Base-by-base conservation (phyloP, 2,113 vertebrate genomes). In the Perca schrenkii region DNA sequence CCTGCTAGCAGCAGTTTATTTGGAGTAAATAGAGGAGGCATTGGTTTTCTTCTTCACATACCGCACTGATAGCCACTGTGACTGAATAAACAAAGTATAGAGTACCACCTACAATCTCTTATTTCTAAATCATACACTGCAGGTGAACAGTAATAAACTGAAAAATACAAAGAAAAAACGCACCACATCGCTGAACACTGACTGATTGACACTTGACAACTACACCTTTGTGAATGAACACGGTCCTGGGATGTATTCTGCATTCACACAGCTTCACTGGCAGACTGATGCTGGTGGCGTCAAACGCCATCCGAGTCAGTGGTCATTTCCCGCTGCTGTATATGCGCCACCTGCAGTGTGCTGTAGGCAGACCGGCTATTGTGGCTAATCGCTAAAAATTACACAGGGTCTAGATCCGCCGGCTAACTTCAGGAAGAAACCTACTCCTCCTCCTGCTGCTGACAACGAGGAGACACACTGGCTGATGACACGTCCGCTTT, bases 331-430 rank as follows among this genome's bases (percentile, higher is more conserved):
- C 81, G 83, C 67, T 43, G 75, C 68, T 67, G 49, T 75, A 57
- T 85, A 90, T 58, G 67, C n/a, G 36, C 79, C 85, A 80, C 85
- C 85, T 80, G 77, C 83, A 69, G 76, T n/a, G 82, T 1, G 49
- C 85, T 74, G 66, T 72, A 0, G 74, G 74, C 74, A 52, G 36
- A 73, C 52, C 28, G 53, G 79, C 72, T 65, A 79, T 63, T 72
- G 76, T 21, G 58, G 74, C 70, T 86, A 86, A 85, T 88, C 22
- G 68, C 63, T 68, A 64, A 77, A 79, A 83, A 83, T 91, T 90
- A 85, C 64, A 78, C 47, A 19, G 8, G 52, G 80, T 74, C 58
- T 56, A 50, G 56, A 76, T 73, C 74, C 21, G 5, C 31, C 4
- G 8, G 54, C 69, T 50, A 58, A 73, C 70, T 40, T 40, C 61